Evolutionary conservation across 1,140 invertebrate genomes (phyloP).

Genomic region (Drosophila sucinea): DNA sequence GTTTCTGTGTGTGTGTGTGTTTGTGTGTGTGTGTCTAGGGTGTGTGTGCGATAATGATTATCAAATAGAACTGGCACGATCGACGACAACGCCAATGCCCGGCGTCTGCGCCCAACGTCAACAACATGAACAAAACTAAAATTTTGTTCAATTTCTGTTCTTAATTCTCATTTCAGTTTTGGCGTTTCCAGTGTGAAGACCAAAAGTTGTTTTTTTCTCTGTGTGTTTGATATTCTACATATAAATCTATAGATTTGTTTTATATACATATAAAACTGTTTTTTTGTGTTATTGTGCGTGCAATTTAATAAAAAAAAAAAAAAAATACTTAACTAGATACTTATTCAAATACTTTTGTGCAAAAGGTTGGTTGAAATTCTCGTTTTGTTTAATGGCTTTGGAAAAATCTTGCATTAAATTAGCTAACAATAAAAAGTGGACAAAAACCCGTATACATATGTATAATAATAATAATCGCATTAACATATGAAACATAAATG

Average conservation of each 20-base stretch:
- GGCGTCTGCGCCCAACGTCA: slow-evolving; percentile 10
- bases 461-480: slow-evolving; percentile 4
- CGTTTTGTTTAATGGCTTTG: neutral
- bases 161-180: slow-evolving; percentile 71
- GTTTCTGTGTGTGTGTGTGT: neutral
- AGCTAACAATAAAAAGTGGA: neutral
- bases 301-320: neutral
- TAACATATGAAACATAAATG: slow-evolving; percentile 2
- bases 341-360: neutral
- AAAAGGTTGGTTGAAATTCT: slow-evolving; percentile 8
- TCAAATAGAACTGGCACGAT: slow-evolving; percentile 9
- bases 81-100: slow-evolving; percentile 10
- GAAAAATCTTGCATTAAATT: slow-evolving; percentile 6
- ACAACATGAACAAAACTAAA: slow-evolving; percentile 34
- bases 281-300: neutral
- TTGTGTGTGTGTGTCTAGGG: neutral
- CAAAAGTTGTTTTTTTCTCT: slow-evolving; percentile 41
- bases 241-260: neutral
- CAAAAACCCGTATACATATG: neutral
- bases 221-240: slow-evolving; percentile 13
- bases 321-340: neutral
- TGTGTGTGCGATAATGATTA: slow-evolving; percentile 10
- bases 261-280: neutral
- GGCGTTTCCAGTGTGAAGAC: slow-evolving; percentile 82
- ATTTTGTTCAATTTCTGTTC: slow-evolving; percentile 32